Evolutionary conservation across 2,113 vertebrate species (phyloP), one percentile per base, ranked within the genome.

Genomic region (Festucalex cinctus): DNA sequence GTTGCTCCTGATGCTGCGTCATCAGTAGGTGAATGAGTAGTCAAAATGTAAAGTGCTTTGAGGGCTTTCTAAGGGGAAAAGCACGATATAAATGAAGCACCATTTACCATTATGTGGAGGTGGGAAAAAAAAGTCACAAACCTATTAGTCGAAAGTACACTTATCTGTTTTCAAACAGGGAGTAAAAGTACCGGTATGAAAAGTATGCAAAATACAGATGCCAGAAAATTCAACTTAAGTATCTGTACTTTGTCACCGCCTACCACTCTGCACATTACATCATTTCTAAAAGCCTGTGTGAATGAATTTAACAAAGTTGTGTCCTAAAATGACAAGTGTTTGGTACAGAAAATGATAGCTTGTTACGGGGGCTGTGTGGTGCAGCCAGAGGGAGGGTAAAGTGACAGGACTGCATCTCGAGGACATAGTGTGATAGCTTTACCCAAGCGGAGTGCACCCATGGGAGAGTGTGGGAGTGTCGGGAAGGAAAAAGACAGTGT

Each of bases 241-340:
- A 39, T 1, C 37, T 12, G 37, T 39, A 9, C 37, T 46, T 58
- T 35, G 56, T 56, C 28, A n/a, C 32, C 32, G 1, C 20, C 48
- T 20, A 10, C 48, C 48, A 10, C 20, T 51, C 9, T 9, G 9
- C n/a, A 9, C 19, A 1, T 51, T 2, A 22, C n/a, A 10, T 59
- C 57, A 36, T 43, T 43, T 26, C 17, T 16, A 14, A n/a, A 43
- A 13, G 5, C 43, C 26, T 1, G n/a, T 43, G 37, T 9, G 22
- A 16, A 62, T 22, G n/a, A 41, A 7, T 62, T 22, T 0, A 37
- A 61, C 32, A 61, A 61, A 20, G 58, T 61, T 14, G 9, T 39
- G 20, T 41, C 6, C 74, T 74, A 80, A 83, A 82, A 78, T 83
- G 86, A 88, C 82, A 87, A 84, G 81, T 79, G 76, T 85, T 86